phyloP scores from a whole-genome alignment of 2,113 vertebrate genomes.

The Apteryx mantelli region DNA sequence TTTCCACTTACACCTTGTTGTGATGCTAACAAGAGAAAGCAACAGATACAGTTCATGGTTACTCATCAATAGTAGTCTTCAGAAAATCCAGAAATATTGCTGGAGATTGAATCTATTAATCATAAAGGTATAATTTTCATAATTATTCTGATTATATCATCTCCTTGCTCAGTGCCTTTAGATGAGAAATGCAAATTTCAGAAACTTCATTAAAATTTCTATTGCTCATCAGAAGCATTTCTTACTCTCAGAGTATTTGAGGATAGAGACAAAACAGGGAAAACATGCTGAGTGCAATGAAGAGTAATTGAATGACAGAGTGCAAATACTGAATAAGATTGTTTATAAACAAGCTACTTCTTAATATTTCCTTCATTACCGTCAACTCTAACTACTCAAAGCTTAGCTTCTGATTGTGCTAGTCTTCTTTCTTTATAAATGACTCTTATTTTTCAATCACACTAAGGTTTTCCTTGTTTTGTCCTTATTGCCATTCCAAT shows the following conservation, averaged over 20 bases:
- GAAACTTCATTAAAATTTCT: slow-evolving; percentile 31
- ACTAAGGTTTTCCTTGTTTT: neutral
- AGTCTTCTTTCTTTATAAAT: neutral
- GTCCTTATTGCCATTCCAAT: neutral
- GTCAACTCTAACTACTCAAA: slow-evolving; percentile 7
- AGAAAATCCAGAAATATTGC: neutral
- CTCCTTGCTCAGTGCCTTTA: neutral
- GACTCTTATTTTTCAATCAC: neutral
- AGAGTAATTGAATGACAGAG: slow-evolving; percentile 18
- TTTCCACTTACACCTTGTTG: neutral
- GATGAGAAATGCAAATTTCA: slow-evolving; percentile 30
- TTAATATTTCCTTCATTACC: neutral
- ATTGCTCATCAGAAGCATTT: neutral
- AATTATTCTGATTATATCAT: slow-evolving; percentile 13
- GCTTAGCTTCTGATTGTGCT: neutral
- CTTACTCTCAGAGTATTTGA: neutral
- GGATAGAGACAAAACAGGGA: neutral
- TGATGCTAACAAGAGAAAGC: neutral
- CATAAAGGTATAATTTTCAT: neutral
- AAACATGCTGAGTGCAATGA: slow-evolving; percentile 11
- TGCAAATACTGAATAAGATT: slow-evolving; percentile 11
- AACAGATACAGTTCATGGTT: neutral
- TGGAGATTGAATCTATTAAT: neutral
- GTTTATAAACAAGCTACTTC: slow-evolving; percentile 26
- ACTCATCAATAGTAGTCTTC: neutral